phyloP scores from a whole-genome alignment of 2,113 vertebrate species.

The Hirundichthys speculiger region DNA sequence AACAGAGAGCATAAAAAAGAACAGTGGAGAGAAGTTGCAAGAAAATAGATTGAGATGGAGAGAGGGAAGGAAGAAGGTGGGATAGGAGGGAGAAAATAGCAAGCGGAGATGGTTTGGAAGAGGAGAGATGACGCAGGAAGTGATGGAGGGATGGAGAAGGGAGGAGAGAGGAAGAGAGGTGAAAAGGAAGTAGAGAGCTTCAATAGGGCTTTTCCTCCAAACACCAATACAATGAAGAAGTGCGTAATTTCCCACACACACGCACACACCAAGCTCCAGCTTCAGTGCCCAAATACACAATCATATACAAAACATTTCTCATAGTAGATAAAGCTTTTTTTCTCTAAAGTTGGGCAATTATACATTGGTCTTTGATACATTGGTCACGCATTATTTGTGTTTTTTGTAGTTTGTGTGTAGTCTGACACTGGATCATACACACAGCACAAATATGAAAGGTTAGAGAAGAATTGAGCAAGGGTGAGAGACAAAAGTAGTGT shows the following conservation, averaged over 20 bases:
- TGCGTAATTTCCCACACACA: constrained; percentile 79
- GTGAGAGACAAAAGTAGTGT: constrained; percentile 29
- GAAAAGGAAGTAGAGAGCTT: constrained; percentile 73
- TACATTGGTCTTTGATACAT: constrained; percentile 8
- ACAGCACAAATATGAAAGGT: constrained; percentile 27
- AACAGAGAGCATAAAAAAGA: constrained; percentile 44
- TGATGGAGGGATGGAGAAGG: constrained; percentile 64
- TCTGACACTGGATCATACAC: constrained; percentile 34
- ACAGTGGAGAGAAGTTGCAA: constrained; percentile 31
- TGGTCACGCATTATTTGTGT: constrained; percentile 4
- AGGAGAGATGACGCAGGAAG: constrained; percentile 43
- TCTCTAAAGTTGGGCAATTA: constrained; percentile 17
- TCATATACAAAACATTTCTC: constrained; percentile 48
- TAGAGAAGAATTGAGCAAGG: constrained; percentile 34
- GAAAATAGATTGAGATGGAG: constrained; percentile 42
- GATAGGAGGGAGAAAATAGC: constrained; percentile 16
- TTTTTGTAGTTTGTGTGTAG: constrained; percentile 61
- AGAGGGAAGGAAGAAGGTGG: constrained; percentile 24
- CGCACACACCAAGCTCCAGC: constrained; percentile 41
- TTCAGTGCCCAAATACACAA: constrained; percentile 29
- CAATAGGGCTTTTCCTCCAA: constrained; percentile 80
- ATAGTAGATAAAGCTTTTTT: constrained; percentile 33
- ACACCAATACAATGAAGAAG: constrained; percentile 79
- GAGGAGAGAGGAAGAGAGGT: constrained; percentile 66
- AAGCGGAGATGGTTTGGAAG: constrained; percentile 5